Base-by-base conservation (phyloP, 1,140 invertebrate species). In the Lepidotrigona ventralis region DNA sequence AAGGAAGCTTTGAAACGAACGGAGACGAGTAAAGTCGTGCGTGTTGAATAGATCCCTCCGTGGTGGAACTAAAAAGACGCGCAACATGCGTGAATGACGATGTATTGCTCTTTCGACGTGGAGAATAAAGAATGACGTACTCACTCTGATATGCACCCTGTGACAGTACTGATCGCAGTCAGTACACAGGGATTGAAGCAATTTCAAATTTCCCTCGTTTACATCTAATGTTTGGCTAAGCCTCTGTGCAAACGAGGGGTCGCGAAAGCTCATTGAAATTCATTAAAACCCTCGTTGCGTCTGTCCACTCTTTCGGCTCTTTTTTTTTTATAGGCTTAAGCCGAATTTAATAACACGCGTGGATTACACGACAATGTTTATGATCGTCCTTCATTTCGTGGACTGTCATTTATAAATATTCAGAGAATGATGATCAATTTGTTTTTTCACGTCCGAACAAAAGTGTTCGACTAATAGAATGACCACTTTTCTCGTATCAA, bases 101-200 rank as follows among this genome's bases (percentile, higher is more conserved):
- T 88, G 90, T 88, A 86, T 81, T 85, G 86, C 71, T 83, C 79
- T 81, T 88, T 83, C 77, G 72, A 84, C 33, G 74, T 51, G 66
- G 51, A 39, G 83, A 81, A 72, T 53, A 86, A 79, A 66, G 83
- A 84, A 83, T 84, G 79, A 60, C 86, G 39, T 8, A 6, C 6
- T 8, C 88, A 78, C 78, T 91, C 79, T 85, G 86, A 91, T 90
- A 91, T 92, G 91, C 90, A 92, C 91, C 91, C 89, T 64, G 85
- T 83, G 73, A 63, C 80, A 26, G 54, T 74, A 71, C 85, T n/a
- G 83, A 86, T 90, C 89, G 84, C 82, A 88, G 77, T 60, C 56
- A 4, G 39, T 75, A 84, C 79, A 77, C 71, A 54, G 71, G 71
- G 63, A 76, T 88, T 90, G 85, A 89, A 90, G 88, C 87, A 91